Base-by-base conservation (phyloP, 1,140 invertebrate genomes). In the Cylas formicarius region DNA sequence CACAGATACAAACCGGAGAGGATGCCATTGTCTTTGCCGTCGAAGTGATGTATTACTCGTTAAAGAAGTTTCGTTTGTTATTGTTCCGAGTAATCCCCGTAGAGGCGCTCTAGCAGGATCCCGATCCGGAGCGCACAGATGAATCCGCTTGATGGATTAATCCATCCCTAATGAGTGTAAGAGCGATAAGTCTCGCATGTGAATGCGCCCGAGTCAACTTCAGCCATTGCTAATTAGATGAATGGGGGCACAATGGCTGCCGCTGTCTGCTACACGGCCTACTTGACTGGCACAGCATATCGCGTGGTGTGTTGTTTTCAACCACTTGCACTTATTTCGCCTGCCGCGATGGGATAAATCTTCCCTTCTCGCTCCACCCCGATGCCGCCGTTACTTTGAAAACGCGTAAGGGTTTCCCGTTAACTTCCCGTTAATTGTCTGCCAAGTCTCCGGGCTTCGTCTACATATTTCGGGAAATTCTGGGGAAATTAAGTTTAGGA, bases 101-200 rank as follows among this genome's bases (percentile, higher is more conserved):
- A n/a, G n/a, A n/a, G n/a, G n/a, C n/a, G n/a, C n/a, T n/a, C n/a
- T n/a, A 8, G 16, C 44, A 38, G 36, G 35, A 21, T 16, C 32
- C 24, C 18, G 24, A 10, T 40, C n/a, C 9, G 11, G 20, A 18
- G 32, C 32, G 38, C 40, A 34, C 53, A 45, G 44, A 49, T 46
- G 51, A 44, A 35, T n/a, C n/a, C 27, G 14, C 32, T 44, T 57
- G 55, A 57, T 57, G 52, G 53, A 57, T 57, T 57, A 57, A 57
- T 55, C 50, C 48, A 44, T 48, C 52, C 40, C 50, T 57, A 57
- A 55, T 57, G 55, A 57, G 58, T 52, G 58, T 58, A 59, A 61
- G 59, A 59, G 57, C 57, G 59, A 61, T 61, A 61, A 61, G 59
- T 61, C 59, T 58, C 50, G 48, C 53, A 54, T 54, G 51, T 55